Conservation (phyloP, 2,113 vertebrate genomes). For the Dasyprocta punctata region DNA sequence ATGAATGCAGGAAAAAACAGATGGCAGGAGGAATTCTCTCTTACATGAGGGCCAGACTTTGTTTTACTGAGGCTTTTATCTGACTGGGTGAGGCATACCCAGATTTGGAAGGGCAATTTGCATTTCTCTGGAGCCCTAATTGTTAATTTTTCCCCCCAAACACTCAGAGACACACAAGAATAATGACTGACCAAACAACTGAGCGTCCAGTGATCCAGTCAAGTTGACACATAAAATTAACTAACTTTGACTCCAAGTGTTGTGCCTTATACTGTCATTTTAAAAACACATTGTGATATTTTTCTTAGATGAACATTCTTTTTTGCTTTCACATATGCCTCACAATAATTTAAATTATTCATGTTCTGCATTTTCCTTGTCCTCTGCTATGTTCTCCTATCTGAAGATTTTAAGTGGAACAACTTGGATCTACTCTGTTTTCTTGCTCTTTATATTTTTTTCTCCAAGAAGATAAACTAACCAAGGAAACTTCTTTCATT, state of each 20-base stretch:
- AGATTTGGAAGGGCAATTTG: not conserved
- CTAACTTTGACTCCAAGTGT: not conserved
- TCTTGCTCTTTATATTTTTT: constrained; percentile 15
- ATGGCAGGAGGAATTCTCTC: not conserved
- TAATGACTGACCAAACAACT: not conserved
- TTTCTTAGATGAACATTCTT: not conserved
- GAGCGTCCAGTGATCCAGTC: not conserved
- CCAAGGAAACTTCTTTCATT: constrained; percentile 52
- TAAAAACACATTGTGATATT: not conserved
- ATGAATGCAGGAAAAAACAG: not conserved
- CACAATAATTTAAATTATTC: constrained; percentile 58
- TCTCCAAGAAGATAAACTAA: constrained; percentile 55
- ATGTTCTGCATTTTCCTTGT: not conserved
- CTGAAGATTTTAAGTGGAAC: constrained; percentile 52
- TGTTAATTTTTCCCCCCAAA: not conserved
- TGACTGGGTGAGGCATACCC: not conserved
- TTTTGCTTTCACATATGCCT: not conserved
- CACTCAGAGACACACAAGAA: not conserved
- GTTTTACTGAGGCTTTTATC: not conserved
- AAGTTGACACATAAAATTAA: not conserved
- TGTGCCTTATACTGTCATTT: not conserved
- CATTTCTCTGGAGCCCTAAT: not conserved
- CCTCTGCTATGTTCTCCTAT: not conserved
- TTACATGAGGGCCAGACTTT: not conserved
- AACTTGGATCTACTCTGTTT: constrained; percentile 32